phyloP scores from a whole-genome alignment of 2,888 invertebrate species.

The Synanthedon andrenaeformis region DNA sequence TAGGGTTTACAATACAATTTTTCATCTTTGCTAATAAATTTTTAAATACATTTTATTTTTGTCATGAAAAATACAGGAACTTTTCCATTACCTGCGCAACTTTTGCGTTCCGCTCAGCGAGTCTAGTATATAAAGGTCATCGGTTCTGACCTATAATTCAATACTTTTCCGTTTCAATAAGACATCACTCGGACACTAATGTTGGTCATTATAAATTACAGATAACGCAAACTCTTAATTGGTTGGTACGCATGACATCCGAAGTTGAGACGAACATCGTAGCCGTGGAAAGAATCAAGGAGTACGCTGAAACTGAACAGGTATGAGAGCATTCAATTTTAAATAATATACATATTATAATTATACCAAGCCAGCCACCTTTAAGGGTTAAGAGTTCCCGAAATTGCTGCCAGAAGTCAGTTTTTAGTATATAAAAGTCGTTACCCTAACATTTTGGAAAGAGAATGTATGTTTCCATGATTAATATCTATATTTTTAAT shows the following conservation, averaged over 20 bases:
- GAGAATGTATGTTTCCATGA: no score
- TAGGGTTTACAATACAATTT: no score
- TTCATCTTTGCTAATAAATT: no score
- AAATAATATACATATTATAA: neutral
- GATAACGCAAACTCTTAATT: conserved; percentile 96
- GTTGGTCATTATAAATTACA: conserved; percentile 26
- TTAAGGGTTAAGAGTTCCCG: no score
- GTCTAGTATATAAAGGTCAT: no score
- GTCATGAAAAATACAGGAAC: no score
- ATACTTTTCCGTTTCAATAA: neutral
- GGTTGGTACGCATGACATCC: conserved; percentile 95
- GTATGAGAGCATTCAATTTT: conserved; percentile 24
- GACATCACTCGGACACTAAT: neutral
- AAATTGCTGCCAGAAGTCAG: neutral
- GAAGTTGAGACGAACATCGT: conserved; percentile 98
- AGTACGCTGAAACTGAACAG: conserved; percentile 89
- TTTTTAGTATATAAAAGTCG: neutral
- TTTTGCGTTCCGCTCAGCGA: no score
- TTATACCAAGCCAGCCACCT: no score
- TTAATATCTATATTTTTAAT: no score
- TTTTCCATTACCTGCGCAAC: no score
- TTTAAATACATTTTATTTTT: no score
- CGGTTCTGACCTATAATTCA: no score
- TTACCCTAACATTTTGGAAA: neutral
- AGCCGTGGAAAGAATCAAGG: conserved; percentile 96